phyloP scores from a whole-genome alignment of 2,797 vertebrate genomes.

The Pogoniulus pusillus region DNA sequence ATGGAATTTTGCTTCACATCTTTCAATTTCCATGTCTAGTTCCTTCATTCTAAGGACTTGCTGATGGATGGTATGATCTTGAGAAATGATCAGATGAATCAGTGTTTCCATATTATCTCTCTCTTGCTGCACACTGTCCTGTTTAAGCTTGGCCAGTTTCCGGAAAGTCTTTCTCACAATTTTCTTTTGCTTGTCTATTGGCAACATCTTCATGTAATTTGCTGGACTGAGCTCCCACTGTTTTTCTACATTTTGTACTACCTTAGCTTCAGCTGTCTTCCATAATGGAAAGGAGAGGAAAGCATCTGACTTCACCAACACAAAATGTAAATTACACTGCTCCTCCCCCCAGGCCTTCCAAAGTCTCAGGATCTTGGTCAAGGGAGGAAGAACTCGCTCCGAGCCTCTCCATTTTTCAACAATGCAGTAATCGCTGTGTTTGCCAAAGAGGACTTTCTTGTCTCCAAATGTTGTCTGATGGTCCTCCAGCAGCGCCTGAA shows the following conservation, averaged over 20 bases:
- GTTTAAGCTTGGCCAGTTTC: constrained; percentile 92
- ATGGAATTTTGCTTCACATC: constrained; percentile 78
- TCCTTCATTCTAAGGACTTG: constrained; percentile 89
- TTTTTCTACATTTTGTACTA: constrained; percentile 76
- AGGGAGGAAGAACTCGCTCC: constrained; percentile 88
- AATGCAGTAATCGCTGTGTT: constrained; percentile 90
- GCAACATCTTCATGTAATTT: constrained; percentile 84
- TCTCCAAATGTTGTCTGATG: constrained; percentile 83
- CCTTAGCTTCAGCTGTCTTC: constrained; percentile 78
- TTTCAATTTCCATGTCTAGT: constrained; percentile 87
- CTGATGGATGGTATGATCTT: constrained; percentile 92
- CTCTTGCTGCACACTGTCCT: constrained; percentile 78
- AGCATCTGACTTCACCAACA: constrained; percentile 87
- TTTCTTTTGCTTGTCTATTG: constrained; percentile 89
- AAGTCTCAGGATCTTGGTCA: constrained; percentile 90
- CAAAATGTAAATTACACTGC: constrained; percentile 86
- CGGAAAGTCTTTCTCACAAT: constrained; percentile 95
- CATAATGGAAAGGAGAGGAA: constrained; percentile 83
- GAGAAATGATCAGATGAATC: constrained; percentile 90
- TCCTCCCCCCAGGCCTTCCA: constrained; percentile 96
- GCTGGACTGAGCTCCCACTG: constrained; percentile 81
- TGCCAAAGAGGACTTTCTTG: constrained; percentile 85
- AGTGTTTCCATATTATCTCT: constrained; percentile 83
- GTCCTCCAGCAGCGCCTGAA: constrained; percentile 92
- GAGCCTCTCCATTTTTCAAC: constrained; percentile 94